Base-by-base conservation (phyloP, 2,797 vertebrate genomes). In the Spinibarbus caldwelli region DNA sequence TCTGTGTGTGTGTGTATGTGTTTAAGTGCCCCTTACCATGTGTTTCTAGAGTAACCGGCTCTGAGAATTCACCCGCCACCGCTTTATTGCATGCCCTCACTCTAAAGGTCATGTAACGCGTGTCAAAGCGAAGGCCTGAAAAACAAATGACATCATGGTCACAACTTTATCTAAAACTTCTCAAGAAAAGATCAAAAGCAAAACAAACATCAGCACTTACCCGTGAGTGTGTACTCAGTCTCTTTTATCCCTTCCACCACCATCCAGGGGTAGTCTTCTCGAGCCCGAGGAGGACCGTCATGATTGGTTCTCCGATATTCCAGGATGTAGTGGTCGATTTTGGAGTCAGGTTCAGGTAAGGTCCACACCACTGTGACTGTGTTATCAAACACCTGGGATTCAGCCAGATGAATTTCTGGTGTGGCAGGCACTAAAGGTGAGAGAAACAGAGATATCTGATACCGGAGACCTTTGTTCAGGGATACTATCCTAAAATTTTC, bases 211-310 rank as follows among this genome's bases (percentile, higher is more conserved):
- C n/a, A 68, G 59, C 11, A 45, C 0, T 70, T 21, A 52, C 98
- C 97, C 0, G 92, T 96, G 31, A 99, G 94, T 0, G 95, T 98
- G 92, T 95, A 94, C 87, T 99, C 97, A 0, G 88, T 95, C 90
- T 95, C 94, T 75, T 94, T 94, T 84, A 99, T 97, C 66, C 97
- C 97, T 93, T 99, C 98, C 4, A 97, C 87, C 81, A 99, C 97
- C 97, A 99, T 99, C 98, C 98, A 99, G 87, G 98, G 97, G 86
- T 98, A 97, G 64, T 99, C 97, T 91, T 99, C 98, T 57, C 96
- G 95, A 92, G 96, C 94, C 0, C 97, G 97, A 0, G 97, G 97
- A 0, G 96, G 96, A 0, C 98, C 97, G 89, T 98, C 97, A 0
- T 98, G 97, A 92, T 99, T 98, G 62, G 97, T 99, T 68, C 94